Conservation (phyloP, 2,797 vertebrate genomes). For the Cephalopachus bancanus region DNA sequence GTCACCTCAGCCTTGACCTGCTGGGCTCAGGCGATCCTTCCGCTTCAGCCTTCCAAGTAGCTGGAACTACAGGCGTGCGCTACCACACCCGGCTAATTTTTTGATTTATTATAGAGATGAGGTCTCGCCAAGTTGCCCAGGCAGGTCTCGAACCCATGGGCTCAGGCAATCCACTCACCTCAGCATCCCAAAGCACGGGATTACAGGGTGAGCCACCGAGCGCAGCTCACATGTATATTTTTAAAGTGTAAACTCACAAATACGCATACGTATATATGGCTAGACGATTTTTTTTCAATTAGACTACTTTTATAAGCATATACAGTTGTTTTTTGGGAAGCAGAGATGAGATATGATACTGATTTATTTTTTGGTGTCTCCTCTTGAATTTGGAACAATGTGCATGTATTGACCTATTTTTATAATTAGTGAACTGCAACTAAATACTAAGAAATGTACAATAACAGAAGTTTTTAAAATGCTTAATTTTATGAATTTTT, state of each 20-base stretch:
- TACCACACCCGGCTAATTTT: too few species aligned
- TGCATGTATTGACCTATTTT: neutral
- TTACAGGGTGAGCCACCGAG: too few species aligned
- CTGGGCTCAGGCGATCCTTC: too few species aligned
- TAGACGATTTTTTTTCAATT: neutral
- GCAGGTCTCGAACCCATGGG: too few species aligned
- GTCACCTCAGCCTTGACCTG: too few species aligned
- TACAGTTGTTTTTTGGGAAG: neutral
- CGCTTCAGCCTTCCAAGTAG: too few species aligned
- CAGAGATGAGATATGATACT: constrained; percentile 14
- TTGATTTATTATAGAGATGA: too few species aligned
- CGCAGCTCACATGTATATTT: neutral
- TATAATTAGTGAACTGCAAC: constrained; percentile 31
- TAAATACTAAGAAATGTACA: constrained; percentile 59
- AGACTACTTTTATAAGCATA: neutral
- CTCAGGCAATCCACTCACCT: too few species aligned
- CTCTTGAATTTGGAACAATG: constrained; percentile 55
- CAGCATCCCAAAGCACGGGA: too few species aligned
- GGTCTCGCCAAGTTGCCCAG: too few species aligned
- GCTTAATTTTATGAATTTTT: constrained; percentile 56
- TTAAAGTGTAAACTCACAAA: neutral
- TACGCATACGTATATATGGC: neutral
- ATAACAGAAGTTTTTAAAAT: constrained; percentile 48
- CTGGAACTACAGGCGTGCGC: too few species aligned
- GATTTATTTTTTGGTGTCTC: neutral